Evolutionary conservation across 2,888 invertebrate genomes (phyloP).

Genomic region (Ormyrus rosae): DNA sequence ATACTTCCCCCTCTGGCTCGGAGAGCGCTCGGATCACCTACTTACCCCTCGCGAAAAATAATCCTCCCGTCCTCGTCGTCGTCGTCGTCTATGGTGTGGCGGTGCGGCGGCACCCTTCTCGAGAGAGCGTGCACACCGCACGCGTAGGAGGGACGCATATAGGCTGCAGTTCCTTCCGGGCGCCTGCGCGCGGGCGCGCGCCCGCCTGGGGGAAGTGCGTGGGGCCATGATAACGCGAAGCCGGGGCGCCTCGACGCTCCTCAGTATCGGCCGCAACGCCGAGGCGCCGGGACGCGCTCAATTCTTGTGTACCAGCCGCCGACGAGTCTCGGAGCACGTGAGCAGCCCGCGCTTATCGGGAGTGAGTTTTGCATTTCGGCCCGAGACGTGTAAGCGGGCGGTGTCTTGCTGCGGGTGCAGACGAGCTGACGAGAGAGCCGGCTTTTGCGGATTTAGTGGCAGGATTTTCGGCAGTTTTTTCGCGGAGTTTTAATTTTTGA

Average conservation of each 20-base stretch:
- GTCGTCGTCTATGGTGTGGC: too few relatives aligned
- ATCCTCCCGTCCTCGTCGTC: constrained; percentile 1
- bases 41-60: constrained; percentile 26
- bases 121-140: too few relatives aligned
- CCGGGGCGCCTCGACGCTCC: constrained; percentile 31
- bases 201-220: background rate
- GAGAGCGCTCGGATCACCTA: constrained; percentile 21
- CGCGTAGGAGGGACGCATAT: constrained; percentile 4
- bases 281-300: constrained; percentile 48
- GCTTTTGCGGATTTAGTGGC: too few relatives aligned
- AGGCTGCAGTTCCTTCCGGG: constrained; percentile 48
- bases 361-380: too few relatives aligned
- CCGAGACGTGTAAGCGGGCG: too few relatives aligned
- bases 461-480: too few relatives aligned
- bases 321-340: background rate
- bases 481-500: too few relatives aligned
- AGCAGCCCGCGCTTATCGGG: too few relatives aligned
- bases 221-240: constrained; percentile 23
- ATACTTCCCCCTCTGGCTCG: background rate
- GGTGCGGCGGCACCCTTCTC: too few relatives aligned
- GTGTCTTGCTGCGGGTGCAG: too few relatives aligned
- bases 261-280: constrained; percentile 55
- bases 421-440: too few relatives aligned
- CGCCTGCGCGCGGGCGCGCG: constrained; percentile 37
- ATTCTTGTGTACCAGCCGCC: background rate